Evolutionary conservation across 2,888 invertebrate species (phyloP).

Genomic region (Hydropsyche betteni): DNA sequence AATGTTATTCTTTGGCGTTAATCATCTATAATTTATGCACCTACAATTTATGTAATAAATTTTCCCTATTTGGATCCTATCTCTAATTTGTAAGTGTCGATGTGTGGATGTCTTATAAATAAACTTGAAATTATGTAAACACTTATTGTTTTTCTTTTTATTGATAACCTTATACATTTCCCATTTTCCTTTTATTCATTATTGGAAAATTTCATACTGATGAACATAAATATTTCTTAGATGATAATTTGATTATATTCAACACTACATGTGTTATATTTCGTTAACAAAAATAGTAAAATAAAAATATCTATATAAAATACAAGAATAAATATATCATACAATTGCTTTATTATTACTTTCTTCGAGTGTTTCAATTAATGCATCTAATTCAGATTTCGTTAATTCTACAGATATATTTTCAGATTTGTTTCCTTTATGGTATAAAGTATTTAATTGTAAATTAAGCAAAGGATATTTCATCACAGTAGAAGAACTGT

Average conservation of each 20-base stretch:
- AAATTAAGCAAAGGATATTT: constrained; percentile 58
- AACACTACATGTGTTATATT: background rate
- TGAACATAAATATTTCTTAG: background rate
- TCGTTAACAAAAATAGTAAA: background rate
- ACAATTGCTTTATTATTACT: background rate
- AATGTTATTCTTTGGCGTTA: constrained; percentile 52
- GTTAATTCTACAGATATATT: constrained; percentile 55
- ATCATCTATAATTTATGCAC: constrained; percentile 52
- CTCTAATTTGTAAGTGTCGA: constrained; percentile 51
- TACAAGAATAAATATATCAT: background rate
- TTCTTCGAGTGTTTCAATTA: constrained; percentile 57
- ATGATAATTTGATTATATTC: background rate
- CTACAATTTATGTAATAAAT: constrained; percentile 51
- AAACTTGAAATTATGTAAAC: constrained; percentile 45
- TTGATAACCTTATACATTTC: constrained; percentile 24
- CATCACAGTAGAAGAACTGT: constrained; percentile 58
- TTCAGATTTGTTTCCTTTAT: constrained; percentile 52
- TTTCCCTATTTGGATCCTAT: constrained; percentile 51
- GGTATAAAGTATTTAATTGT: constrained; percentile 54
- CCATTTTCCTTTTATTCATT: background rate
- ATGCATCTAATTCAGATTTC: constrained; percentile 56
- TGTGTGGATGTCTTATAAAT: constrained; percentile 52
- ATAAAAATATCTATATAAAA: background rate
- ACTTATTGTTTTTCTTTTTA: constrained; percentile 38
- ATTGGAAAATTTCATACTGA: background rate